phyloP scores from a whole-genome alignment of 2,113 vertebrate species.

The Pygoscelis antarcticus region DNA sequence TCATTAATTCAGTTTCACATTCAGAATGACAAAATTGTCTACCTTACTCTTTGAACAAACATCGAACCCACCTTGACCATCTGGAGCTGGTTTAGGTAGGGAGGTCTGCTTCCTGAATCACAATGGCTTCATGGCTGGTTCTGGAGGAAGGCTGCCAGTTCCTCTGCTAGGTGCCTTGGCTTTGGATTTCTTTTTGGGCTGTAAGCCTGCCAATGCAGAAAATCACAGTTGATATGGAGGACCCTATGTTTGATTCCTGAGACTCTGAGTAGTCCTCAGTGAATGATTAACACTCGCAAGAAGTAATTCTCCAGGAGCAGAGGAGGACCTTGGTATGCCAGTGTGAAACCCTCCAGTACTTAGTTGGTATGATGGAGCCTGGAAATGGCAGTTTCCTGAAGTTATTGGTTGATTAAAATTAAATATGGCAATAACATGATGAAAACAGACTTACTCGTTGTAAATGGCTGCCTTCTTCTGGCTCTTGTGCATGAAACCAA shows the following conservation, averaged over 20 bases:
- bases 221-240: neutral
- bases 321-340: neutral
- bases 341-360: neutral
- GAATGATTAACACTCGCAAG: neutral
- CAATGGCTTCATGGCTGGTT: neutral
- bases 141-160: neutral
- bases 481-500: neutral
- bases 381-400: neutral
- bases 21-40: neutral
- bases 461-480: neutral
- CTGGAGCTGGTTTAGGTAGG: neutral
- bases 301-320: neutral
- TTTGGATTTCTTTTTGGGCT: neutral
- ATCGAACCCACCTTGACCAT: neutral
- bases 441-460: neutral
- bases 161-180: neutral
- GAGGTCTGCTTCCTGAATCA: neutral
- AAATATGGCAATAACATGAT: neutral
- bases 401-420: neutral
- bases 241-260: neutral
- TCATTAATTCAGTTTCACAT: neutral
- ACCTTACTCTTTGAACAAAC: neutral
- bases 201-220: neutral
- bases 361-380: neutral
- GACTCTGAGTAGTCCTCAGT: neutral